A percentile compares a stretch with the other conserved stretches of the same genome.
phyloP scores from a whole-genome alignment of 2,888 invertebrate species.

The Agrotis segetum region DNA sequence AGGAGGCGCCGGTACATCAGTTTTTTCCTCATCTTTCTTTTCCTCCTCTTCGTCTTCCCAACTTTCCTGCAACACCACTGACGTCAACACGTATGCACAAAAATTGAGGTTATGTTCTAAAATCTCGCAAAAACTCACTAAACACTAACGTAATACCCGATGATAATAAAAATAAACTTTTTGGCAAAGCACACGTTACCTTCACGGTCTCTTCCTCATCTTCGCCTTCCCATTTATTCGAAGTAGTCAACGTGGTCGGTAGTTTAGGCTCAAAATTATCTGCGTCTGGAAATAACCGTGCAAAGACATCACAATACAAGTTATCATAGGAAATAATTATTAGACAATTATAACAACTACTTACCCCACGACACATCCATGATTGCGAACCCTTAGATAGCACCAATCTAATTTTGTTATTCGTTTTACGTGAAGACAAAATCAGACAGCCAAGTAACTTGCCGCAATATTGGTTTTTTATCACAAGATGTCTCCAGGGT shows the following conservation, averaged over 20 bases:
- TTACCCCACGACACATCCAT: conserved; percentile 95
- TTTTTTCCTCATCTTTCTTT: conserved; percentile 94
- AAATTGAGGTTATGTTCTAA: conserved; percentile 83
- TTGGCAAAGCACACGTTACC: conserved; percentile 90
- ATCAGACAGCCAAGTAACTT: conserved; percentile 81
- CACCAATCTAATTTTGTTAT: conserved; percentile 86
- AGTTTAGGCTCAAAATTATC: conserved; percentile 93
- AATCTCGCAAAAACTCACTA: conserved; percentile 56
- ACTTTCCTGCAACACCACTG: conserved; percentile 93
- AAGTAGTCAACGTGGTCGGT: conserved; percentile 90
- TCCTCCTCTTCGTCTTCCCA: conserved; percentile 98
- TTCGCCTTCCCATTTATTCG: conserved; percentile 97
- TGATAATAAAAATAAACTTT: conserved; percentile 62
- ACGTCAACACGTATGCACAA: conserved; percentile 87
- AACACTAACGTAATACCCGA: conserved; percentile 42
- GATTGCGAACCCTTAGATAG: conserved; percentile 80
- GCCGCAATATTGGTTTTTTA: conserved; percentile 85
- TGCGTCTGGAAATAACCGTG: conserved; percentile 91
- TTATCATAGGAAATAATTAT: conserved; percentile 65
- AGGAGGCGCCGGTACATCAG: conserved; percentile 90
- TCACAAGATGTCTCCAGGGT: conserved; percentile 91
- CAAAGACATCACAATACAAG: conserved; percentile 72
- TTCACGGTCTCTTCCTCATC: conserved; percentile 97
- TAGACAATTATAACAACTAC: conserved; percentile 71
- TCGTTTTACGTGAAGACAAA: conserved; percentile 86